Evolutionary conservation across 2,888 invertebrate species (phyloP).

Genomic region (Drosophila infuscata): DNA sequence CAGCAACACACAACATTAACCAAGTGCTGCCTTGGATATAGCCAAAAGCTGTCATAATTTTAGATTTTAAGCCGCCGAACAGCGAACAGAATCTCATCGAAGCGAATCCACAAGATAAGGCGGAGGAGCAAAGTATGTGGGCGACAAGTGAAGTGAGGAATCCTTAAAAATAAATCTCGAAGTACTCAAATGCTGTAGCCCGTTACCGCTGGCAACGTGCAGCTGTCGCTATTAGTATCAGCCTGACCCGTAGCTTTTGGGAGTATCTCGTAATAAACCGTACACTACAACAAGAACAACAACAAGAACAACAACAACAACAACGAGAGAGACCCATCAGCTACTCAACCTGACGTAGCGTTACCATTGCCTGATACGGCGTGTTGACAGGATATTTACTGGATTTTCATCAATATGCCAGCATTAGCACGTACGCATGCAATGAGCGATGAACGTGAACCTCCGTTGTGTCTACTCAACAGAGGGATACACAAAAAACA

Average conservation of each 20-base stretch:
- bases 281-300: constrained; percentile 22
- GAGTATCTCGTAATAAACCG: constrained; percentile 40
- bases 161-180: constrained; percentile 73
- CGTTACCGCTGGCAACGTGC: constrained; percentile 75
- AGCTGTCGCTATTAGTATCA: constrained; percentile 77
- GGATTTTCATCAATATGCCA: constrained; percentile 79
- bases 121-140: constrained; percentile 1
- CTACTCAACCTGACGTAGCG: constrained; percentile 31
- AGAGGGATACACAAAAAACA: not conserved
- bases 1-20: constrained; percentile 15
- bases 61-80: constrained; percentile 64
- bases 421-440: constrained; percentile 75
- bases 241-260: constrained; percentile 38
- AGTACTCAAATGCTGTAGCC: constrained; percentile 70
- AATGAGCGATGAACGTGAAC: constrained; percentile 70
- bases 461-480: constrained; percentile 50
- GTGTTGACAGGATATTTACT: constrained; percentile 81
- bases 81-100: constrained; percentile 16
- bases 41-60: constrained; percentile 74
- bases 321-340: not conserved
- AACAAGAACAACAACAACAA: not conserved
- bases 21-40: constrained; percentile 44
- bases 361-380: constrained; percentile 40
- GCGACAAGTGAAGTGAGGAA: constrained; percentile 35
- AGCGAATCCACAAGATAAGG: constrained; percentile 37